Percentiles rank a stretch among this genome's conserved stretches.
phyloP scores from a whole-genome alignment of 2,113 vertebrate species.

The Bettongia penicillata region DNA sequence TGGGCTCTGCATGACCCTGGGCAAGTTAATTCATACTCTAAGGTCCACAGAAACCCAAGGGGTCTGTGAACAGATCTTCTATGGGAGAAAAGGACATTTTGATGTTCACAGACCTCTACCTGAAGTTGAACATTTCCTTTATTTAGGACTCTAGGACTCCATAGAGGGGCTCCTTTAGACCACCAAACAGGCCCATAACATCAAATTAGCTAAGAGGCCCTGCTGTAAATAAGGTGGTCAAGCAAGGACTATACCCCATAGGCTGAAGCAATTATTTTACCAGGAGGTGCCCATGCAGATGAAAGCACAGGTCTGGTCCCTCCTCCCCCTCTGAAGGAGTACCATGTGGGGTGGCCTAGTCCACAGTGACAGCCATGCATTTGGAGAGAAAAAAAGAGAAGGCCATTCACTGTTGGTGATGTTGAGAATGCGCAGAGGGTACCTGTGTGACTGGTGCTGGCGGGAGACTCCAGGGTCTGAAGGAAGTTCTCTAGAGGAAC shows the following conservation, averaged over 20 bases:
- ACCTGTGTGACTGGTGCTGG: conserved; percentile 66
- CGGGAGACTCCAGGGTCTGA: conserved; percentile 89
- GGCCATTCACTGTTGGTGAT: background rate
- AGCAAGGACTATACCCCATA: background rate
- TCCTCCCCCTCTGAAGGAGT: background rate
- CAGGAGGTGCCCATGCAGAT: background rate
- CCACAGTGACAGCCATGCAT: background rate
- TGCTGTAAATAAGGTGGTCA: background rate
- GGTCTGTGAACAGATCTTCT: background rate
- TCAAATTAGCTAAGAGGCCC: background rate
- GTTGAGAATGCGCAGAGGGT: background rate
- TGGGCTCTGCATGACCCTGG: background rate
- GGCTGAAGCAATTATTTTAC: background rate
- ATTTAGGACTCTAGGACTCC: background rate
- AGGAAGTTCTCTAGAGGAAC: conserved; percentile 94
- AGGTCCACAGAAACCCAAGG: background rate
- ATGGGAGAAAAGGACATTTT: background rate
- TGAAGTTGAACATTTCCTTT: background rate
- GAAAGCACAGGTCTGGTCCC: background rate
- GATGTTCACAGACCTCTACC: background rate
- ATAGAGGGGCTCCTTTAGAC: background rate
- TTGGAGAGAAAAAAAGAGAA: background rate
- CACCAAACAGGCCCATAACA: background rate
- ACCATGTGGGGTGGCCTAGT: background rate
- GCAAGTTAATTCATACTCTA: background rate